A percentile compares a stretch with the other conserved stretches of the same genome.
phyloP scores from a whole-genome alignment of 2,113 vertebrate species.

The Phoenicopterus ruber region DNA sequence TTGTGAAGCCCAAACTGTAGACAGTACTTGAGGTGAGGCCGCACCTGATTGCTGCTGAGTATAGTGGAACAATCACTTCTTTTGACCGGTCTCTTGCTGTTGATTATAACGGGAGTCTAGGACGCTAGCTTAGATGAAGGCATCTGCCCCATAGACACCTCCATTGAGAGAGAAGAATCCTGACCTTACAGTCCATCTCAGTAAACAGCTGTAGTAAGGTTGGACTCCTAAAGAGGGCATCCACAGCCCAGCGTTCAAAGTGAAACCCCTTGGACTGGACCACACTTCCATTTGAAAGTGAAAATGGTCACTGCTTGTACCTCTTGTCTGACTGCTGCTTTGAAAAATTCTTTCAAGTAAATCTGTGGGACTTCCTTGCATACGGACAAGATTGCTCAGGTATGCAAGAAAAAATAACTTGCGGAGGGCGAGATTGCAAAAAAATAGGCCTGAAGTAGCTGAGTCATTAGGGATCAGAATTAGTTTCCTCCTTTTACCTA shows the following conservation, averaged over 20 bases:
- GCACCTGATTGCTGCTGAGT: not conserved
- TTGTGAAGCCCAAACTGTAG: not conserved
- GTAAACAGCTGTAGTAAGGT: not conserved
- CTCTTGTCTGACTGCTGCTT: not conserved
- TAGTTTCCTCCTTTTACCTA: not conserved
- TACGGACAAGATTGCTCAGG: not conserved
- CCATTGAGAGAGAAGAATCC: not conserved
- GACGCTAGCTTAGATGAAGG: not conserved
- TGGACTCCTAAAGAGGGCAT: constrained; percentile 3
- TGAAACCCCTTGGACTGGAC: not conserved
- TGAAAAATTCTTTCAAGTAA: not conserved
- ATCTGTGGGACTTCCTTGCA: not conserved
- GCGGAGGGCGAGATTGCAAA: accelerated
- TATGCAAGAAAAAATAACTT: not conserved
- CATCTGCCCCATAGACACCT: not conserved
- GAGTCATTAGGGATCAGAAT: not conserved
- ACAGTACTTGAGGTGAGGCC: not conserved
- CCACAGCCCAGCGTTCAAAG: not conserved
- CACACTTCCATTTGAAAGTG: not conserved
- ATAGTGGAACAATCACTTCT: not conserved
- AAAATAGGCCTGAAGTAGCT: not conserved
- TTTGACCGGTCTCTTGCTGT: accelerated
- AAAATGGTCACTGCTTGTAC: not conserved
- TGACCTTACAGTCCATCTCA: not conserved
- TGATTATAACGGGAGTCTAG: not conserved